Evolutionary conservation across 1,140 invertebrate species (phyloP), one percentile per base, ranked within the genome.

Genomic region (Lineus longissimus): DNA sequence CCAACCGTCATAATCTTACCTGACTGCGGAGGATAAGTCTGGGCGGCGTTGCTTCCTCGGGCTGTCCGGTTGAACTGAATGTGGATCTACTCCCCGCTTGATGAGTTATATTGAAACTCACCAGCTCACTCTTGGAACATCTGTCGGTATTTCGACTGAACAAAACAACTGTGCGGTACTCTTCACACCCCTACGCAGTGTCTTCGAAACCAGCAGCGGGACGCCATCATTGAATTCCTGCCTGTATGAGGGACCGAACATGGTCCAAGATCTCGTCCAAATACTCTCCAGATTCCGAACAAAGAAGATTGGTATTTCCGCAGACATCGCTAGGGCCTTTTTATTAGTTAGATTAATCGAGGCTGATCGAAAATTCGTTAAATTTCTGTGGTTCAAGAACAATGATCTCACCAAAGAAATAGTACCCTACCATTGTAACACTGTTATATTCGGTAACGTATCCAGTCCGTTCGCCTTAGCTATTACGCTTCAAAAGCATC

Each of bases 201-300:
- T 51, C n/a, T 51, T 51, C n/a, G 47, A 51, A 7, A n/a, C 47
- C 6, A 51, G 47, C 47, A 51, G 47, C n/a, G 47, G 47, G 6
- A 23, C 47, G n/a, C 47, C 47, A n/a, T 51, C 47, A 23, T 27
- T 51, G 25, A 51, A 51, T 19, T 19, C n/a, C 4, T 51, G 47
- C 25, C 25, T 51, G 25, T 51, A 51, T 51, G 47, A 51, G 9
- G 47, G 47, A 6, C 47, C 47, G 4, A 51, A 51, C 47, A 51
- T 51, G 47, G 25, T 51, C 6, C n/a, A 19, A 51, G 47, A 51
- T 51, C n/a, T 51, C 6, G 47, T 51, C 19, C 6, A 51, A 4
- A 6, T 51, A n/a, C n/a, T 51, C 6, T 6, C 9, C 4, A 9
- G n/a, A 51, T 51, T 51, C 25, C 47, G 47, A 7, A 27, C 4